Evolutionary conservation across 1,140 invertebrate species (phyloP), one percentile per base, ranked within the genome.

Genomic region (Drosophila sproati): DNA sequence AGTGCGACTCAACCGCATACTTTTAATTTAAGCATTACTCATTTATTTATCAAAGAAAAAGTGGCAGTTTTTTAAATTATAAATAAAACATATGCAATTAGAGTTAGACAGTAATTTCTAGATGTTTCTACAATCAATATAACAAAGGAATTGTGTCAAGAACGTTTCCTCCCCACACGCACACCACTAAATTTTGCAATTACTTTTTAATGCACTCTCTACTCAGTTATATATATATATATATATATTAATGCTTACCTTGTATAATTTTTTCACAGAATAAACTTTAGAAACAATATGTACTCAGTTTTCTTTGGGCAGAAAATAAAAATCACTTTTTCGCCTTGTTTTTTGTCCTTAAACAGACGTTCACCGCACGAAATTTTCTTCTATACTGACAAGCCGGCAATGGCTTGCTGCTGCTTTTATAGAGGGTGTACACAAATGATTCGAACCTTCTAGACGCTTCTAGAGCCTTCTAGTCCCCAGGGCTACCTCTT

Each of bases 311-410:
- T 70, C 67, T 78, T 80, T 67, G 72, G 73, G 54, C 37, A 82
- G 66, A 86, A 82, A 77, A 39, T 54, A 41, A 86, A 85, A 64
- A 74, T 81, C 61, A 79, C 52, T 67, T 78, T 61, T 71, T 63
- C 43, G 20, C 31, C 73, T 73, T 55, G 78, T 59, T 73, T 59
- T 73, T 67, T 55, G 72, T 73, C 54, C 62, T 59, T 20, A 55
- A 45, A 31, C 71, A 78, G 47, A 71, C 75, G 71, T 54, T 70
- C 75, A 87, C 71, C 60, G 75, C 32, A 88, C 80, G 73, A 88
- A 70, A 57, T 77, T 83, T 69, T 68, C 77, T 80, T 78, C 47
- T 72, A 74, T 68, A 87, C 82, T 83, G 66, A 74, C 61, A 41
- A 67, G 55, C 83, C 77, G 69, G 77, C 66, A 48, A 3, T 3